phyloP scores from a whole-genome alignment of 1,140 invertebrate genomes.

The Bombus huntii region DNA sequence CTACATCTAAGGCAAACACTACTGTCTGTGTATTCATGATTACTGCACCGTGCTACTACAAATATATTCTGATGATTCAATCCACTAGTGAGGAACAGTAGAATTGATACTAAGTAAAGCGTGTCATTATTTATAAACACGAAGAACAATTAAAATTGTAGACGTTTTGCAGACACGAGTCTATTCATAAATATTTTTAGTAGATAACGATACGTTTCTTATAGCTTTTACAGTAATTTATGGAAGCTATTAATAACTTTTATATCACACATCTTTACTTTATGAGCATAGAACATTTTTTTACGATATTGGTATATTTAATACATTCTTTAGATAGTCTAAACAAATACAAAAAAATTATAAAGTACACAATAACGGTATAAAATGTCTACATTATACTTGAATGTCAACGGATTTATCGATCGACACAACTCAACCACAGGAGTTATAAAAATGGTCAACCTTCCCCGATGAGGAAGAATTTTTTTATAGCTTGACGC shows the following conservation, averaged over 20 bases:
- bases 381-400: neutral
- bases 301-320: neutral
- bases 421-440: neutral
- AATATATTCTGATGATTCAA: neutral
- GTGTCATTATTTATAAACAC: neutral
- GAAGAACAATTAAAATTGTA: neutral
- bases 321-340: neutral
- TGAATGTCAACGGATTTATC: conserved; percentile 16
- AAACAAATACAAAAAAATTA: too few species aligned
- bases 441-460: conserved; percentile 4
- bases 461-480: neutral
- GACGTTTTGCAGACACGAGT: neutral
- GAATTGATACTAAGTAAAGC: neutral
- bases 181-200: neutral
- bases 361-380: neutral
- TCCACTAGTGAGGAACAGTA: neutral
- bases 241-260: neutral
- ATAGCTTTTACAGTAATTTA: neutral
- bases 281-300: neutral
- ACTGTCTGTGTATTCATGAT: neutral
- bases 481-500: neutral
- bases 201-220: neutral
- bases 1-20: neutral
- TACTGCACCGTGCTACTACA: neutral
- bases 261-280: neutral